These are phyloP conservation scores for Catonia carolina DNA, from an alignment of 2,888 invertebrate species.

Conservation along the genomic window DNA sequence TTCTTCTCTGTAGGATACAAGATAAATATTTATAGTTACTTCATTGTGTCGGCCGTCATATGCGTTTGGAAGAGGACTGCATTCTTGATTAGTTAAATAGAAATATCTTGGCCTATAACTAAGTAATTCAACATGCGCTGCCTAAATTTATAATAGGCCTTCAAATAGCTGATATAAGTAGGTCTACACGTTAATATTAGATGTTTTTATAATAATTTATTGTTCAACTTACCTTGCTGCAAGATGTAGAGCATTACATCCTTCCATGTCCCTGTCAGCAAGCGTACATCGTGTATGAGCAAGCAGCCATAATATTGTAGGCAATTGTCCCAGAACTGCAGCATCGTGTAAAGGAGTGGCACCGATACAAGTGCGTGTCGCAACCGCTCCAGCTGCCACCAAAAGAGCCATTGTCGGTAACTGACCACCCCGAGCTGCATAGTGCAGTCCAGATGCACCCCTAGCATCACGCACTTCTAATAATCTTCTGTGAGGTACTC, in stretches of 20 bases:
- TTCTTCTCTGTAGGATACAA: too few relatives aligned
- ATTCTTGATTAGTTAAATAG: too few relatives aligned
- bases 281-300: constrained; percentile 27
- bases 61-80: too few relatives aligned
- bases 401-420: constrained; percentile 26
- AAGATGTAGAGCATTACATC: constrained; percentile 32
- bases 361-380: constrained; percentile 28
- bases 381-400: constrained; percentile 13
- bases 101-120: too few relatives aligned
- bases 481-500: constrained; percentile 13
- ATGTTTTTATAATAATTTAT: too few relatives aligned
- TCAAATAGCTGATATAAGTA: too few relatives aligned
- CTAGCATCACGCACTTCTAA: constrained; percentile 12
- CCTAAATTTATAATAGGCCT: too few relatives aligned
- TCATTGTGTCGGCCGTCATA: too few relatives aligned
- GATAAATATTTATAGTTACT: too few relatives aligned
- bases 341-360: constrained; percentile 34
- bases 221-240: constrained; percentile 32
- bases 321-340: constrained; percentile 29
- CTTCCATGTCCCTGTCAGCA: constrained; percentile 28
- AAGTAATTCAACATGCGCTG: too few relatives aligned
- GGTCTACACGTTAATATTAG: too few relatives aligned
- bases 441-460: constrained; percentile 29
- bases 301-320: constrained; percentile 29
- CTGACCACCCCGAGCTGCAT: constrained; percentile 31